Evolutionary conservation across 1,140 invertebrate genomes (phyloP).

Genomic region (Papilio machaon): DNA sequence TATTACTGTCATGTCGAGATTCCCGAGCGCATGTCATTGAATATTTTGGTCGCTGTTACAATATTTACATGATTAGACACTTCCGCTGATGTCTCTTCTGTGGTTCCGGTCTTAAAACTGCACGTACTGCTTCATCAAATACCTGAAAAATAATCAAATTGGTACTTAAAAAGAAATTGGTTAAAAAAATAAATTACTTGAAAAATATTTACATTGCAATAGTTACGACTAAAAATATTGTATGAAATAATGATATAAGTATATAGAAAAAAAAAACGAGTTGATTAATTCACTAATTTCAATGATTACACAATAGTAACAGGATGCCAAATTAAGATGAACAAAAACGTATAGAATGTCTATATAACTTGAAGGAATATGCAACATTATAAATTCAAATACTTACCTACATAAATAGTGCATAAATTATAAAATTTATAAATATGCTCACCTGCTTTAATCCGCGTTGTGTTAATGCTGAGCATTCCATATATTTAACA

Average conservation of each 20-base stretch:
- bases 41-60: conserved; percentile 59
- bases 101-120: conserved; percentile 96
- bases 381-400: too few relatives aligned
- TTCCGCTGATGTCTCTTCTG: conserved; percentile 95
- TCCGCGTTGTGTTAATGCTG: conserved; percentile 98
- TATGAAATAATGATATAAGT: background rate
- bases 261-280: background rate
- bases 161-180: background rate
- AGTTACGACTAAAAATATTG: too few relatives aligned
- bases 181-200: background rate
- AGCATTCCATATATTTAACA: conserved; percentile 99
- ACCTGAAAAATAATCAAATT: conserved; percentile 84
- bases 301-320: background rate
- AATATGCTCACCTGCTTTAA: conserved; percentile 91
- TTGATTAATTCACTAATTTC: background rate
- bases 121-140: conserved; percentile 98
- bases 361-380: too few relatives aligned
- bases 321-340: background rate
- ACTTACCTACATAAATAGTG: too few relatives aligned
- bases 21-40: conserved; percentile 61
- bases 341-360: background rate
- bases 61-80: conserved; percentile 92
- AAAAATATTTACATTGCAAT: background rate
- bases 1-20: conserved; percentile 78
- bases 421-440: background rate